Base-by-base conservation (phyloP, 2,888 invertebrate genomes). In the Apomyelois bistriatella region DNA sequence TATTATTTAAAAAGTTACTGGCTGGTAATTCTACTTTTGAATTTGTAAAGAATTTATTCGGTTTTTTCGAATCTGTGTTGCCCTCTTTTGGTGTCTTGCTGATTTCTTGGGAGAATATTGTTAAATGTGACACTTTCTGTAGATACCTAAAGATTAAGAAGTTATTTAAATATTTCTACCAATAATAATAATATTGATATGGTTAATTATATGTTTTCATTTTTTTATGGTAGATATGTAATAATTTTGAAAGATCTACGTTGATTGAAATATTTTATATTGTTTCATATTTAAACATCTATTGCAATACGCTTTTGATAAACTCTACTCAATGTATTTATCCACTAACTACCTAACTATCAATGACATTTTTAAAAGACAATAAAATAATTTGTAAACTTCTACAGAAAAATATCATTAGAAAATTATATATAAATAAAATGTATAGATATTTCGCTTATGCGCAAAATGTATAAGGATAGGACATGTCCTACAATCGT, bases 361-460 rank as follows among this genome's bases (percentile, higher is more conserved):
- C 64, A 70, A 76, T 77, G 79, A 76, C 66, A 54, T 63, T 73
- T 76, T 64, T 15, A 79, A 74, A 77, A 80, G 79, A 80, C 76
- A 79, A 72, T 82, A 81, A 85, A 84, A 82, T 80, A 82, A 85
- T 73, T 82, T 85, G 83, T 86, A 86, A 83, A 84, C 73, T 64
- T 72, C 85, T 87, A 87, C 83, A 73, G 80, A 86, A n/a, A n/a
- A n/a, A 88, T 86, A 88, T 85, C 74, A 82, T 76, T 90, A 85
- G 79, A 89, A 85, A 85, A 86, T 87, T 80, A 88, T 84, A 73
- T 78, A 76, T 79, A 83, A 82, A 82, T 72, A 76, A 79, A 73
- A 72, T 82, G 74, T 84, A 77, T 79, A 82, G 76, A 81, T 76
- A 82, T 80, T 63, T 78, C 65, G 79, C 78, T 84, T 82, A 74